A percentile compares a stretch with the other conserved stretches of the same genome.
Evolutionary conservation across 2,888 invertebrate genomes (phyloP).

Genomic region (Lasioglossum pauxillum): DNA sequence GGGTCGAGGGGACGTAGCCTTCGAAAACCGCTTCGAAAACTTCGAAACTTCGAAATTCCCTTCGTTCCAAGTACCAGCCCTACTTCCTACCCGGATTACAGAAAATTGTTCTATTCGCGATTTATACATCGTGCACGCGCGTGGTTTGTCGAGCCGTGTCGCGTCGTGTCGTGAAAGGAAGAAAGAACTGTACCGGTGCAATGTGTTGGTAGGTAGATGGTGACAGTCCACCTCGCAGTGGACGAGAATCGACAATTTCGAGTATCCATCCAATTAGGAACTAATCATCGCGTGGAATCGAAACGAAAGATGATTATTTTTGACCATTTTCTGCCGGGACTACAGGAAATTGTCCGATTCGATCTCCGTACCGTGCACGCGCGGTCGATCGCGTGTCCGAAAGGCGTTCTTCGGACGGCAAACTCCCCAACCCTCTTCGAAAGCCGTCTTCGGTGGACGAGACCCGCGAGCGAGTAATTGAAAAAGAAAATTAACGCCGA

Average conservation of each 20-base stretch:
- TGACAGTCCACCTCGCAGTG: background rate
- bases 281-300: background rate
- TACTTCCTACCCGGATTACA: no score
- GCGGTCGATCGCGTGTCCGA: slow-evolving; percentile 5
- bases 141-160: no score
- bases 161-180: no score
- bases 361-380: background rate
- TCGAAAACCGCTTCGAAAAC: no score
- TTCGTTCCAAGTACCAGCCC: no score
- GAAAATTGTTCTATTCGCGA: no score
- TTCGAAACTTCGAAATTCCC: no score
- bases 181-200: background rate
- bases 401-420: background rate
- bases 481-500: slow-evolving; percentile 9
- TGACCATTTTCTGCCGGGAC: background rate
- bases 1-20: no score
- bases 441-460: background rate
- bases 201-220: background rate
- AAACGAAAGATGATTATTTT: background rate
- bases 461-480: background rate
- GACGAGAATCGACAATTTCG: background rate
- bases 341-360: background rate
- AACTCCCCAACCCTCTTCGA: background rate
- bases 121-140: no score
- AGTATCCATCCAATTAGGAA: no score